phyloP scores from a whole-genome alignment of 2,113 vertebrate species.

The Calypte anna region DNA sequence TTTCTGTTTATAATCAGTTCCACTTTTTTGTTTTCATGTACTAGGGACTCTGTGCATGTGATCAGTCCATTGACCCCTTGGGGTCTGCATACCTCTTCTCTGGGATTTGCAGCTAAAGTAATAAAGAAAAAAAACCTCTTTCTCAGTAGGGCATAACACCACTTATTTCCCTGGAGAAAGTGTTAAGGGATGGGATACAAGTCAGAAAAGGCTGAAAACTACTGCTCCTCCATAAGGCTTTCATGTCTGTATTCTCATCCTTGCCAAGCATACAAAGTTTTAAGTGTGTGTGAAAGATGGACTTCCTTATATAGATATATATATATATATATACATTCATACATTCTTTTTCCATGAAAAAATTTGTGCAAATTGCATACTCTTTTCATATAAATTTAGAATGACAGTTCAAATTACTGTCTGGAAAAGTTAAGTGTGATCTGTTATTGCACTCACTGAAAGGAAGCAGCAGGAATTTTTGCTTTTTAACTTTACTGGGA shows the following conservation, averaged over 20 bases:
- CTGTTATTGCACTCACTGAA: conserved; percentile 8
- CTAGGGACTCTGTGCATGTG: background rate
- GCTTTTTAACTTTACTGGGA: conserved; percentile 45
- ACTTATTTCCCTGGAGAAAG: conserved; percentile 23
- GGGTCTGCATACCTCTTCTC: background rate
- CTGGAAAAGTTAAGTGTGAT: background rate
- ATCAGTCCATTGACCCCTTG: background rate
- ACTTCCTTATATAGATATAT: background rate
- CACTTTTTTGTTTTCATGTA: conserved; percentile 22
- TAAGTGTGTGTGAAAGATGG: background rate
- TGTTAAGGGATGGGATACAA: background rate
- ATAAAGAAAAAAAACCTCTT: background rate
- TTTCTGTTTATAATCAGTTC: conserved; percentile 54
- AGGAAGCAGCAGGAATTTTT: conserved; percentile 49
- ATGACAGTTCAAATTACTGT: background rate
- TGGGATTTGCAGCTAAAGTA: conserved; percentile 34
- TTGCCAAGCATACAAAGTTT: background rate
- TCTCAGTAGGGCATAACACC: conserved; percentile 5
- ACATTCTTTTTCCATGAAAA: background rate
- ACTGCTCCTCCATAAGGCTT: background rate
- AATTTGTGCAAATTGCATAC: background rate
- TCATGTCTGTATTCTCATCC: background rate
- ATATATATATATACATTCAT: background rate
- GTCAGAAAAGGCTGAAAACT: conserved; percentile 13
- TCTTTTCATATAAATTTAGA: background rate